Evolutionary conservation across 2,797 vertebrate species (phyloP), one percentile per base, ranked within the genome.

Genomic region (Chrosomus eos): DNA sequence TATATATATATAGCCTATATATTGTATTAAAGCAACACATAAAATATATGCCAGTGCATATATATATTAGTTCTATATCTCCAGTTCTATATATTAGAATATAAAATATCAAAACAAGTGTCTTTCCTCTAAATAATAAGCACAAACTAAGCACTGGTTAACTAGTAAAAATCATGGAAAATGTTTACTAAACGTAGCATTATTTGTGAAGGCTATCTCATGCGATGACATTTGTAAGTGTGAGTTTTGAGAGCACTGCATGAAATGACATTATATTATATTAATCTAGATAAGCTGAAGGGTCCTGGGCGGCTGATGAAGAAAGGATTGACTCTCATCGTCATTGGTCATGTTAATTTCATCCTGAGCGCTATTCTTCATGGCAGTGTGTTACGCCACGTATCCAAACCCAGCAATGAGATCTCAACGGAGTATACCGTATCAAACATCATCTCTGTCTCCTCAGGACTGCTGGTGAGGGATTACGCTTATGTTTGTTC

Each of bases 361-460:
- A 95, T 97, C 85, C 90, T 98, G 70, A 97, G 96, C 1, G 97
- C 97, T 1, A 97, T 99, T 75, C 96, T 99, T 76, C 98, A 99
- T 64, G 97, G 97, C 68, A 97, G 92, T 0, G 94, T 99, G 16
- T 94, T 99, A 38, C 94, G 98, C 19, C 98, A 99, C 81, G 96
- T 98, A 73, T 96, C 97, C 38, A 96, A 96, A 84, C 95, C 98
- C 36, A 88, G 67, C 51, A 93, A 94, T 6, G 88, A 91, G 0
- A 93, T 94, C 90, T 94, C 95, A 18, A 95, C 96, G 0, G 95
- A 97, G 73, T 98, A 97, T 91, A 96, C 95, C 0, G 87, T 88
- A 0, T 93, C 95, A 90, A 98, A 99, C 90, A 93, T 98, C 83
- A 96, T 97, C 91, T 97, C 97, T 0, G 97, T 98, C 89, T 94